A percentile compares a stretch with the other conserved stretches of the same genome.
Conservation (phyloP, 2,797 vertebrate species). For the Channa striata region DNA sequence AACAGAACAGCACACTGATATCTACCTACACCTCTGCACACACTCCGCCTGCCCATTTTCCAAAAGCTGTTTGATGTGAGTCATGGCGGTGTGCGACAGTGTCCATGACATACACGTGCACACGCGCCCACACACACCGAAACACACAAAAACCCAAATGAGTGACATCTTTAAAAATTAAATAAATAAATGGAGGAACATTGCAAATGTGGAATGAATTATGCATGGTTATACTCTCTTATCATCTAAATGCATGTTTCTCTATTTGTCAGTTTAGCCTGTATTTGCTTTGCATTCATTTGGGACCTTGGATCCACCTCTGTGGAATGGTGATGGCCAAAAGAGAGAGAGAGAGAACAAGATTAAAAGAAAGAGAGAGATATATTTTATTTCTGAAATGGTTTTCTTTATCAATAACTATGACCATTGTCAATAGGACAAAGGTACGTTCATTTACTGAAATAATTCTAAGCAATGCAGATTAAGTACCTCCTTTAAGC, state of each 20-base stretch:
- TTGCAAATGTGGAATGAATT: slow-evolving; percentile 56
- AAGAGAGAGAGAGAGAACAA: neutral
- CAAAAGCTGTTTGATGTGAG: slow-evolving; percentile 34
- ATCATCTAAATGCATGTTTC: slow-evolving; percentile 65
- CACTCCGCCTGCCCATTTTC: neutral
- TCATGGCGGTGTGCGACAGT: slow-evolving; percentile 2
- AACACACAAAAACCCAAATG: slow-evolving; percentile 14
- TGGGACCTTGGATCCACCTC: slow-evolving; percentile 42
- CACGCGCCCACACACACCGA: neutral
- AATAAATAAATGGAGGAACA: slow-evolving; percentile 7
- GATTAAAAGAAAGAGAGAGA: neutral
- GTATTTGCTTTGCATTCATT: slow-evolving; percentile 62
- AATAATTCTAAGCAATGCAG: no score
- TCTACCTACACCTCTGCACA: slow-evolving; percentile 8
- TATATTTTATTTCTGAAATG: no score
- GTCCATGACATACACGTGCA: neutral
- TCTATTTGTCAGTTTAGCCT: slow-evolving; percentile 63
- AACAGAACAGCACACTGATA: neutral
- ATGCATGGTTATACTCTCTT: slow-evolving; percentile 59
- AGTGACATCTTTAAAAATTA: slow-evolving; percentile 23
- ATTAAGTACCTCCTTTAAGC: no score
- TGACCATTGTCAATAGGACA: no score
- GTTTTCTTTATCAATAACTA: no score
- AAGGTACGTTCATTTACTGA: no score
- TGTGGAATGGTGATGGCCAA: slow-evolving; percentile 45